Evolutionary conservation across 2,888 invertebrate genomes (phyloP), one percentile per base, ranked within the genome.

Genomic region (Brachynemurus nebulosus): DNA sequence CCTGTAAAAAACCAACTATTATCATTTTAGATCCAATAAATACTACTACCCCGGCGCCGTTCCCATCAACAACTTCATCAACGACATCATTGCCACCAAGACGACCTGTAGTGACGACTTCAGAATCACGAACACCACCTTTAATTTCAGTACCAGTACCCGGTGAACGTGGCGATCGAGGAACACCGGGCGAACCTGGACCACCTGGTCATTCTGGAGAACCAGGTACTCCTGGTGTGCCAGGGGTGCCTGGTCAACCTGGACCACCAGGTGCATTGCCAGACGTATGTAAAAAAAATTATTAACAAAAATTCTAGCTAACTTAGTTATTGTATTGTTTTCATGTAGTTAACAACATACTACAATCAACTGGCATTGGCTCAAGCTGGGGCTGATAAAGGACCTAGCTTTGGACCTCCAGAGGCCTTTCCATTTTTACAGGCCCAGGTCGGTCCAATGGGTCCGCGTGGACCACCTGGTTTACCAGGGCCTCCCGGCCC

Each of bases 401-500:
- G 88, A 0, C 85, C 84, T 0, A 68, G 71, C 1, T 71, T 74
- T 34, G 59, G 55, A 3, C 12, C 14, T n/a, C 78, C 80, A 0
- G 78, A 78, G 54, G 71, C 75, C 14, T 82, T 81, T 55, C 77
- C 80, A 54, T 86, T 83, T 62, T 65, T 86, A 60, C 86, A 86
- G 64, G 80, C 86, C 14, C 78, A 83, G 54, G 80, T 84, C 2
- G 86, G 86, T 5, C 78, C 84, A 11, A 74, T 80, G 14, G 91
- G 92, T 27, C 75, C 84, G 0, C 69, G 86, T 57, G 91, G 92
- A 50, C 72, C 82, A 35, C 74, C 80, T 53, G 90, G 86, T 69
- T 66, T 60, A 38, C 45, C 57, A 4, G 78, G 77, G 4, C 56
- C 72, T 3, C 61, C 73, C 1, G 84, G 83, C 2, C 81, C 85